Evolutionary conservation across 2,888 invertebrate genomes (phyloP), one percentile per base, ranked within the genome.

Genomic region (Hemaris fuciformis): DNA sequence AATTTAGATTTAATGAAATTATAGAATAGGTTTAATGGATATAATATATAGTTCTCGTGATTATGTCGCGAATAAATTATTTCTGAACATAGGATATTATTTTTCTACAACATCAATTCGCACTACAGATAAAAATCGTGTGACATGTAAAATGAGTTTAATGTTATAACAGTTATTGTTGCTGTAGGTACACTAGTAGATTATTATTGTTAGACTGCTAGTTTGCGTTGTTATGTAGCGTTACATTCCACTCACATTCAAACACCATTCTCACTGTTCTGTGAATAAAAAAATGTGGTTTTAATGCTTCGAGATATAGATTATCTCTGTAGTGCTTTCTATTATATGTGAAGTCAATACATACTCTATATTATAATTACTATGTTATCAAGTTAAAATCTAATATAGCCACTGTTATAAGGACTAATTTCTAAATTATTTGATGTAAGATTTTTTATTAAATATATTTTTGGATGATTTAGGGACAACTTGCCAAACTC

Each of bases 321-420:
- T 63, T 81, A 80, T 72, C 58, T 61, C 42, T 64, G 69, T 79
- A 78, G 75, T 69, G 76, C 75, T 76, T 80, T 66, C 69, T 64
- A 73, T 66, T 76, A 72, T 67, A 67, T 70, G 59, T 73, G 27
- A 68, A 66, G 67, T 61, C 69, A 62, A 42, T 62, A 58, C 20
- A 48, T n/a, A n/a, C n/a, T n/a, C 64, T 66, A 63, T 64, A 62
- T 65, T 62, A 31, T 38, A 69, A 62, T 64, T 43, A 65, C 31
- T 56, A 57, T 64, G 38, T 60, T 46, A 46, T 45, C 2, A 46
- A 46, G 27, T 25, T 57, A 22, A 10, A 10, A 22, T 31, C n/a
- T 34, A 13, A n/a, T 57, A 6, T 57, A 61, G 61, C 61, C 57
- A 61, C 43, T 61, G 57, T 61, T 56, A 56, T 10, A 18, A 13